A percentile compares a stretch with the other conserved stretches of the same genome.
phyloP scores from a whole-genome alignment of 53 echinoderm and acorn worm species.

The Echinarachnius parma region DNA sequence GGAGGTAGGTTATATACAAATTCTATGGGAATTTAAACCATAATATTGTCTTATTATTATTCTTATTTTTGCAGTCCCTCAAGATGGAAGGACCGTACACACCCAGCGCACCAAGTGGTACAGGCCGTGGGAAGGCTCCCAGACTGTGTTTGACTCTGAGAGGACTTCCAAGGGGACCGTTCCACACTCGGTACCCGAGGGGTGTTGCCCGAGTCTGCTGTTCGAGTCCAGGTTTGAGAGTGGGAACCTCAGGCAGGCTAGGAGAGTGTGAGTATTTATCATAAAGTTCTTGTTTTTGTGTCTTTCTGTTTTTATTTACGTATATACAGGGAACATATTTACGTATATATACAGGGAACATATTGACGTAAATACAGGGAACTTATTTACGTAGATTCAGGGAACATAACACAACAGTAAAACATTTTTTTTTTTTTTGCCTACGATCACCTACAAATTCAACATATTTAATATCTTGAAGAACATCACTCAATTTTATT shows the following conservation, averaged over 20 bases:
- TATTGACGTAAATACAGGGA: too few species aligned
- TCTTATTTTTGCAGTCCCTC: slow-evolving; percentile 51
- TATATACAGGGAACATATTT: too few species aligned
- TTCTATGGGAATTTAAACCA: too few species aligned
- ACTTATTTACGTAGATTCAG: too few species aligned
- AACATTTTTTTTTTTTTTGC: too few species aligned
- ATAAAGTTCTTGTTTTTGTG: not conserved
- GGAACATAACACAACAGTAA: too few species aligned
- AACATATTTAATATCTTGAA: too few species aligned
- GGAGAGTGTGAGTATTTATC: slow-evolving; percentile 73
- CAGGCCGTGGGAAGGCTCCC: slow-evolving; percentile 81
- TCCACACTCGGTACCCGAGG: slow-evolving; percentile 88
- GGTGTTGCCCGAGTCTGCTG: slow-evolving; percentile 74
- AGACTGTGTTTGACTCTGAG: slow-evolving; percentile 87
- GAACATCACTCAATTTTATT: too few species aligned
- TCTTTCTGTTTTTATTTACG: too few species aligned
- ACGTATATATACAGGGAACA: too few species aligned
- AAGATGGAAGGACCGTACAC: slow-evolving; percentile 75
- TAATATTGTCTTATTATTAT: not conserved
- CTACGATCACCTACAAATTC: too few species aligned
- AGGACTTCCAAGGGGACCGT: slow-evolving; percentile 83
- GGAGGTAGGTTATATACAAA: too few species aligned
- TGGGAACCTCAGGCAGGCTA: slow-evolving; percentile 90
- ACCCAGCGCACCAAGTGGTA: slow-evolving; percentile 86
- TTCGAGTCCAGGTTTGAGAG: slow-evolving; percentile 98